Base-by-base conservation (phyloP, 2,113 vertebrate species). In the Rhabdornis inornatus region DNA sequence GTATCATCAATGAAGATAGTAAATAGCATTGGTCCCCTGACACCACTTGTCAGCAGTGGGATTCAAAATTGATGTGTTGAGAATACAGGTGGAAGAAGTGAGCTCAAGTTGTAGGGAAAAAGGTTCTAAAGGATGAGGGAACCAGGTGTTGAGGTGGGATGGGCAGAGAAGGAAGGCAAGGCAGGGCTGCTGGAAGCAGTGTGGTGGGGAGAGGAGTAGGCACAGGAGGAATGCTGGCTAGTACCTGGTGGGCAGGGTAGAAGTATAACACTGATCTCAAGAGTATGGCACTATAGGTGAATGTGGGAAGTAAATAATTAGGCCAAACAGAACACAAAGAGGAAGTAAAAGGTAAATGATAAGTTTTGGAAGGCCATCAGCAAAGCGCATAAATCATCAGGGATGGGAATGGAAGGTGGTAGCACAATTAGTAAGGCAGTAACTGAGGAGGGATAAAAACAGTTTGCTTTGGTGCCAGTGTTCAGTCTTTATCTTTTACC, bases 131-230 rank as follows among this genome's bases (percentile, higher is more conserved):
- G 2, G 15, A 39, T 35, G 30, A 61, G 4, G 31, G 15, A 94
- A 50, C 6, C 63, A 30, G 15, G 6, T n/a, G 22, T 37, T 84
- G 50, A 81, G 40, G 14, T 33, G 47, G 33, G 14, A 44, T 53
- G 33, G 22, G 10, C 4, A 20, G 42, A 59, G 15, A 77, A n/a
- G 19, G 3, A 56, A 56, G 20, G 15, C 1, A 13, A 33, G 9
- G 16, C 27, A 39, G 5, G 24, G n/a, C 37, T 75, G 24, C 13
- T 57, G 28, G 24, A 3, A 3, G 11, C 15, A 66, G 47, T 0
- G 0, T 15, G 13, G 7, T 7, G 1, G 16, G 9, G 30, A 49
- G 7, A 72, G 13, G 6, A 44, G 7, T 7, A 25, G 12, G 20
- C 7, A 45, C 25, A 47, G 14, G 13, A 90, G 7, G 10, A 77